Evolutionary conservation across 1,140 invertebrate genomes (phyloP), one percentile per base, ranked within the genome.

Genomic region (Cyrtorhinus lividipennis): DNA sequence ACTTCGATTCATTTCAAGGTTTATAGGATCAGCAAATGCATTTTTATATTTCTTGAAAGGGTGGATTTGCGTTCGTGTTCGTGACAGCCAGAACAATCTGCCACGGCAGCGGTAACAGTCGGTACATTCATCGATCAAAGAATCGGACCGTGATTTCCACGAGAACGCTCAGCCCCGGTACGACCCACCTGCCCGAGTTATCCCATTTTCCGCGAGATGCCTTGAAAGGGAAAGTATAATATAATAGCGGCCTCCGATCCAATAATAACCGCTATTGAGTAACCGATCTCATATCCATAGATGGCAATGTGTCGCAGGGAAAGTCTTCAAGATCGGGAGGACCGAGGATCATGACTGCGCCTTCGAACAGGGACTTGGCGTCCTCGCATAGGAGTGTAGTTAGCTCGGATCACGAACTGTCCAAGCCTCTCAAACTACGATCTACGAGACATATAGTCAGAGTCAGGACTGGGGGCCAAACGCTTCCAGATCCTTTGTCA

Each of bases 401-500:
- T 53, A 53, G 48, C 48, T 53, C 48, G 20, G 48, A 53, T 53
- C 48, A 53, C 48, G 48, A 53, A 53, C 48, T 53, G 48, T 53
- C 48, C 48, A 20, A 53, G 48, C 12, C 48, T 53, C 48, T 53
- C 48, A 53, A 53, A 53, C 48, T 53, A 10, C 48, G 8, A 53
- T 10, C 48, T 22, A 44, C 38, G 38, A 44, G 38, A 44, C n/a
- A n/a, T n/a, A n/a, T n/a, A 44, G 38, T 8, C 38, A n/a, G 38
- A 44, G 38, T 44, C n/a, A 44, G 38, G 38, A 44, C 8, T 20
- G 20, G 48, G 20, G 12, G 20, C 10, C 30, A 22, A 53, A 53
- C 48, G 48, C 48, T 53, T 53, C 48, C 48, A 53, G 48, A 53
- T 53, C 48, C 48, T 53, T 53, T 53, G 48, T 53, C 48, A 53